Conservation (phyloP, 2,113 vertebrate genomes). For the Pituophis catenifer region DNA sequence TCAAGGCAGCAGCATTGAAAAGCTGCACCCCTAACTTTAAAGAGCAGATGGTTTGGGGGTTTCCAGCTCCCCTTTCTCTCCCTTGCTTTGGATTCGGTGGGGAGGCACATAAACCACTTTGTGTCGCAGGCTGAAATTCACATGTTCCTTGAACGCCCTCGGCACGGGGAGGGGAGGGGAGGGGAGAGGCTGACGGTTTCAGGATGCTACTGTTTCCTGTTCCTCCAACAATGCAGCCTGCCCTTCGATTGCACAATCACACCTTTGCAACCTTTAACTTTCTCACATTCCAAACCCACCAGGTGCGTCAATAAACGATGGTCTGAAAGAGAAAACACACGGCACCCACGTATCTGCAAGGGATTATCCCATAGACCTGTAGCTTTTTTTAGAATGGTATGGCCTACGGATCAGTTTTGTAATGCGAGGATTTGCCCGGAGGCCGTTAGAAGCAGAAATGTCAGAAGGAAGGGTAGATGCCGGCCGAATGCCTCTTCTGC, state of each 20-base stretch:
- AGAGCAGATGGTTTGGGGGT: neutral
- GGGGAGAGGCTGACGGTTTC: neutral
- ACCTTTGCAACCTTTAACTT: slow-evolving; percentile 1
- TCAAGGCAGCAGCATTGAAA: neutral
- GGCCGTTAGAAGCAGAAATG: neutral
- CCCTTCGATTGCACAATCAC: slow-evolving; percentile 34
- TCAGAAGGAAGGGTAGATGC: too few species aligned
- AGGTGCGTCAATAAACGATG: slow-evolving; percentile 27
- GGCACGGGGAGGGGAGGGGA: too few species aligned
- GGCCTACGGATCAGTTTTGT: neutral
- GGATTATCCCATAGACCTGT: neutral
- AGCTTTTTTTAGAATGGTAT: neutral
- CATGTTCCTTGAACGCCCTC: neutral
- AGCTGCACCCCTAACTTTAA: neutral
- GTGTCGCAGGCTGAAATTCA: neutral
- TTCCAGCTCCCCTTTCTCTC: neutral
- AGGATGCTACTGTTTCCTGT: slow-evolving; percentile 10
- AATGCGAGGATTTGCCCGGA: neutral
- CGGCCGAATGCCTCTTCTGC: neutral
- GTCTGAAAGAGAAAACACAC: neutral
- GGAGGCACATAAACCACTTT: neutral
- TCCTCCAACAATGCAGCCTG: neutral
- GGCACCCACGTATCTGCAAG: too few species aligned
- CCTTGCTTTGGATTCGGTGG: too few species aligned
- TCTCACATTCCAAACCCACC: slow-evolving; percentile 34